Percentiles rank a stretch among this genome's conserved stretches.
These are phyloP conservation scores for Pachycephala philippinensis DNA, from an alignment of 2,113 vertebrate genomes.

Conservation along the genomic window DNA sequence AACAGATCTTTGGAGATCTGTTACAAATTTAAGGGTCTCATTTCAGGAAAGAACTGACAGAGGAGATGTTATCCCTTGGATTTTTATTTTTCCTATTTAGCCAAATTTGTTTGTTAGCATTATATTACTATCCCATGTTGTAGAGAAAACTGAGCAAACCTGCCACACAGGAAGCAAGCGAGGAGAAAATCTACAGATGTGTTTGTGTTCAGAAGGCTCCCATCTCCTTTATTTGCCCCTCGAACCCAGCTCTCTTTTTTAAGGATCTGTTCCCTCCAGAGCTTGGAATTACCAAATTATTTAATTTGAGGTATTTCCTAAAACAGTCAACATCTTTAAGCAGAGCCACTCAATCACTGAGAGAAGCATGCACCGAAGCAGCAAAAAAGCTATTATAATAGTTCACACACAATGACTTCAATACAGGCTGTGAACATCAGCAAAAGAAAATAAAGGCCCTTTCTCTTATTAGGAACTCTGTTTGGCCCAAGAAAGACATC, in stretches of 20 bases:
- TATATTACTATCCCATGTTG: background rate
- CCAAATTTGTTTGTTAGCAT: background rate
- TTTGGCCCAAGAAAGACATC: background rate
- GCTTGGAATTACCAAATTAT: background rate
- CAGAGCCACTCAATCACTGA: background rate
- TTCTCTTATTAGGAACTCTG: background rate
- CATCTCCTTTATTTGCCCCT: background rate
- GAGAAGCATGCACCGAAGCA: background rate
- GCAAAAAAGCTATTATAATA: background rate
- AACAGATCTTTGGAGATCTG: background rate
- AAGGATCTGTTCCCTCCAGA: background rate
- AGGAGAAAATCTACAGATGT: background rate
- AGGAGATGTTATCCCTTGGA: background rate
- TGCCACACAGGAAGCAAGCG: background rate
- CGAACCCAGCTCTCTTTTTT: background rate
- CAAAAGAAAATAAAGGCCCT: background rate
- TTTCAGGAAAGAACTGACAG: background rate
- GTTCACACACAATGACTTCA: background rate
- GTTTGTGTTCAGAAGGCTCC: background rate
- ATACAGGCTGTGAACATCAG: background rate
- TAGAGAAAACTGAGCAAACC: background rate
- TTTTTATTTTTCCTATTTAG: background rate
- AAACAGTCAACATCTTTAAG: background rate
- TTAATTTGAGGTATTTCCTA: background rate
- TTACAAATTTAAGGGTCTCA: background rate